A percentile compares a stretch with the other conserved stretches of the same genome.
Evolutionary conservation across 2,888 invertebrate genomes (phyloP).

Genomic region (Pocota personata): DNA sequence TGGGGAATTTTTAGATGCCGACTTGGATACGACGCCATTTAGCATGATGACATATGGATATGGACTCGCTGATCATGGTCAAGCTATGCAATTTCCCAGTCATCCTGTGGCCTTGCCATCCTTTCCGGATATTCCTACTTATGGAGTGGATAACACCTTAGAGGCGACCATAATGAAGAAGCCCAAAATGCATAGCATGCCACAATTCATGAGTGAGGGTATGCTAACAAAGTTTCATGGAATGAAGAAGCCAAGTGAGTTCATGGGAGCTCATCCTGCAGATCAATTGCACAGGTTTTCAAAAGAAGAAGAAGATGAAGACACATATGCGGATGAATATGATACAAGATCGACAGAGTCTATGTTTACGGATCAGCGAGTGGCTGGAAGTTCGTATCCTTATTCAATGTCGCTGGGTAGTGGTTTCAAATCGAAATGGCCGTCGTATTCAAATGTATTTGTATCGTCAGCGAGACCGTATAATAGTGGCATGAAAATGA

Average conservation of each 20-base stretch:
- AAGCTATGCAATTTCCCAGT: slow-evolving; percentile 5
- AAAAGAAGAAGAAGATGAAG: slow-evolving; percentile 4
- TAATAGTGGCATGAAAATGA: slow-evolving; percentile 11
- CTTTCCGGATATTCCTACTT: slow-evolving; percentile 48
- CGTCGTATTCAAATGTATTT: slow-evolving; percentile 28
- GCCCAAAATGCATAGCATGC: slow-evolving; percentile 33
- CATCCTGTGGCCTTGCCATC: slow-evolving; percentile 15
- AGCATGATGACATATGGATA: slow-evolving; percentile 40
- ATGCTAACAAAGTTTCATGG: slow-evolving; percentile 57
- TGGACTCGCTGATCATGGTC: not conserved
- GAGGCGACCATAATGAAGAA: slow-evolving; percentile 53
- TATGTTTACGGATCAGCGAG: slow-evolving; percentile 46
- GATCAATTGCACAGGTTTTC: slow-evolving; percentile 22
- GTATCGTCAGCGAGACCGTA: slow-evolving; percentile 42
- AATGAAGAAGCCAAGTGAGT: slow-evolving; percentile 57
- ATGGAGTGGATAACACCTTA: slow-evolving; percentile 54
- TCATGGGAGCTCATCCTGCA: slow-evolving; percentile 44
- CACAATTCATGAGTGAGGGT: slow-evolving; percentile 24
- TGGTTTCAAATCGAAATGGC: slow-evolving; percentile 35
- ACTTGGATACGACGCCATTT: slow-evolving; percentile 35
- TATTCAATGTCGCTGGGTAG: slow-evolving; percentile 17
- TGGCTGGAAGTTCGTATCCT: slow-evolving; percentile 54
- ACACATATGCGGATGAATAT: slow-evolving; percentile 32
- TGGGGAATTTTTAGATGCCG: slow-evolving; percentile 3
- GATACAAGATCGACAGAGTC: slow-evolving; percentile 47